These are phyloP conservation scores for Tenebrosternarchus preto DNA, from an alignment of 2,113 vertebrate species.

Conservation along the genomic window DNA sequence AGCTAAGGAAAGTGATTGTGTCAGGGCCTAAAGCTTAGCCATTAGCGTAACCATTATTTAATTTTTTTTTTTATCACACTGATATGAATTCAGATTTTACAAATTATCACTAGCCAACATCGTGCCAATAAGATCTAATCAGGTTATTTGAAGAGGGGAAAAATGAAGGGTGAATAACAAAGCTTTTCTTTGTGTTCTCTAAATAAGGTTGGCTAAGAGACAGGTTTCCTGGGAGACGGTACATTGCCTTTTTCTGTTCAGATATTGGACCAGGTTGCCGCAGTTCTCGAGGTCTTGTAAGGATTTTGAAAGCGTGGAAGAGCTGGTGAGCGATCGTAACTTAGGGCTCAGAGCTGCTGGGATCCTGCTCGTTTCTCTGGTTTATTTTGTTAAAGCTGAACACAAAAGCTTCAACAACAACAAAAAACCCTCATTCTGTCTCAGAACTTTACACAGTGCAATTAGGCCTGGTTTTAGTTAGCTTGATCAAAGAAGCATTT, in stretches of 20 bases:
- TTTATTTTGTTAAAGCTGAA: slow-evolving; percentile 49
- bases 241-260: neutral
- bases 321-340: slow-evolving; percentile 62
- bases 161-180: slow-evolving; percentile 18
- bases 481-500: slow-evolving; percentile 64
- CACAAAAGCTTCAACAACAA: slow-evolving; percentile 46
- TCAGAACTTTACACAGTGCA: slow-evolving; percentile 54
- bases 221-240: neutral
- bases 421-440: slow-evolving; percentile 52
- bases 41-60: slow-evolving; percentile 51
- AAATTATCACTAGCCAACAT: neutral
- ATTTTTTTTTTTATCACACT: slow-evolving; percentile 10
- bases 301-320: slow-evolving; percentile 43
- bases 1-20: slow-evolving; percentile 76
- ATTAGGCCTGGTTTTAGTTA: slow-evolving; percentile 54
- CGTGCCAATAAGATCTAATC: neutral
- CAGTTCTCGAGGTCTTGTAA: slow-evolving; percentile 58
- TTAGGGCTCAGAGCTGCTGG: slow-evolving; percentile 63
- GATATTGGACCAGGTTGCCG: slow-evolving; percentile 41
- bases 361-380: slow-evolving; percentile 54
- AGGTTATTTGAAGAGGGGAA: neutral
- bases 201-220: neutral
- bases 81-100: slow-evolving; percentile 12
- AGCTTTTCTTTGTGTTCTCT: slow-evolving; percentile 15
- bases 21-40: slow-evolving; percentile 64